Percentiles rank a stretch among this genome's conserved stretches.
phyloP scores from a whole-genome alignment of 2,888 invertebrate species.

The Patella caerulea region DNA sequence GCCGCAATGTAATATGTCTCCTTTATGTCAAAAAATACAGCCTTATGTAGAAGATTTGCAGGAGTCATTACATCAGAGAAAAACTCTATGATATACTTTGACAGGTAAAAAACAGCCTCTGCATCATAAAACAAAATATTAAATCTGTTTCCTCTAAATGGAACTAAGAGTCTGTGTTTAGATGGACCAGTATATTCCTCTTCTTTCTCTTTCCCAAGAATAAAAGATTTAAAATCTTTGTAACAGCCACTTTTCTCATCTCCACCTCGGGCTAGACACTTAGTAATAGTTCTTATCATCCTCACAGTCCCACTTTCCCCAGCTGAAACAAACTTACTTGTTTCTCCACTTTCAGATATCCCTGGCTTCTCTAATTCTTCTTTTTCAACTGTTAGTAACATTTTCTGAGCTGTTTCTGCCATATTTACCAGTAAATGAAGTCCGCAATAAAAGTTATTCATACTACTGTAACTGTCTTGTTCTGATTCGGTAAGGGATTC shows the following conservation, averaged over 20 bases:
- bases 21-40: no score
- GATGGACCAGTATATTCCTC: not conserved
- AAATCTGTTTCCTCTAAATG: slow-evolving; percentile 27
- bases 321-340: not conserved
- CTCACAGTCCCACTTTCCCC: slow-evolving; percentile 10
- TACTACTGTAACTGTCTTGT: not conserved
- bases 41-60: no score
- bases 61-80: no score
- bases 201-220: slow-evolving; percentile 1
- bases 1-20: no score
- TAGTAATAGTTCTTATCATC: not conserved
- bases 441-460: slow-evolving; percentile 30
- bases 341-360: not conserved
- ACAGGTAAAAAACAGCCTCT: no score
- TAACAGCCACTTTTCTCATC: slow-evolving; percentile 16
- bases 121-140: slow-evolving; percentile 27
- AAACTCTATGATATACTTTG: no score
- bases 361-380: not conserved
- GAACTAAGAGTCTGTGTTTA: not conserved
- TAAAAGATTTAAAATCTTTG: slow-evolving; percentile 1
- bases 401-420: slow-evolving; percentile 21
- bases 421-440: slow-evolving; percentile 27
- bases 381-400: not conserved
- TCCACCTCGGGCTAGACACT: slow-evolving; percentile 8
- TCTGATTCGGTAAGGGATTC: slow-evolving; percentile 13